phyloP scores from a whole-genome alignment of 2,113 vertebrate genomes.

The Bubo scandiacus region DNA sequence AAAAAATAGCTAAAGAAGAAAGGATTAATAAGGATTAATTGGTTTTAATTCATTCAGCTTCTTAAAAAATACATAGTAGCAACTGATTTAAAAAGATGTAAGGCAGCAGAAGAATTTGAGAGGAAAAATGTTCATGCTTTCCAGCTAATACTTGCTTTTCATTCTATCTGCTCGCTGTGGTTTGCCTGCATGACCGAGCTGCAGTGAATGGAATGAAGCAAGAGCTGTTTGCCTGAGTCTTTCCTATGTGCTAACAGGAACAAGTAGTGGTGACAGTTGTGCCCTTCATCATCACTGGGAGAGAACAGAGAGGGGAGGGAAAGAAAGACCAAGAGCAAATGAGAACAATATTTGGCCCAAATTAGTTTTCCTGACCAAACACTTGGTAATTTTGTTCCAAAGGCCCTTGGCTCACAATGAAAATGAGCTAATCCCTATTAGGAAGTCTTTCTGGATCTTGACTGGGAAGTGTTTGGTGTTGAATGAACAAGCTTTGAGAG shows the following conservation, averaged over 20 bases:
- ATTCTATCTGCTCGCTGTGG: background rate
- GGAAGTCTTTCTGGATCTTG: slow-evolving; percentile 46
- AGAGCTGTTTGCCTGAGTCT: background rate
- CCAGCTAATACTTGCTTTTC: background rate
- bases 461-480: slow-evolving; percentile 35
- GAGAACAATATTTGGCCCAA: slow-evolving; percentile 50
- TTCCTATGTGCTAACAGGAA: slow-evolving; percentile 7
- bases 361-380: slow-evolving; percentile 51
- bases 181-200: slow-evolving; percentile 33
- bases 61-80: background rate
- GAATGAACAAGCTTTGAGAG: slow-evolving; percentile 32
- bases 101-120: background rate
- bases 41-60: background rate
- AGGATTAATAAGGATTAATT: background rate
- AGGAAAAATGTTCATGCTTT: background rate
- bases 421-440: slow-evolving; percentile 52
- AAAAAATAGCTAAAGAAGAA: background rate
- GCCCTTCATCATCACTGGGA: background rate
- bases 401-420: slow-evolving; percentile 28
- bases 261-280: slow-evolving; percentile 5
- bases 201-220: background rate
- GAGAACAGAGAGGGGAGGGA: background rate
- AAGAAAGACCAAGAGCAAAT: background rate
- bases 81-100: background rate
- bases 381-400: slow-evolving; percentile 44